A percentile compares a stretch with the other conserved stretches of the same genome.
Conservation (phyloP, 2,888 invertebrate species). For the Drosophila ustulata region DNA sequence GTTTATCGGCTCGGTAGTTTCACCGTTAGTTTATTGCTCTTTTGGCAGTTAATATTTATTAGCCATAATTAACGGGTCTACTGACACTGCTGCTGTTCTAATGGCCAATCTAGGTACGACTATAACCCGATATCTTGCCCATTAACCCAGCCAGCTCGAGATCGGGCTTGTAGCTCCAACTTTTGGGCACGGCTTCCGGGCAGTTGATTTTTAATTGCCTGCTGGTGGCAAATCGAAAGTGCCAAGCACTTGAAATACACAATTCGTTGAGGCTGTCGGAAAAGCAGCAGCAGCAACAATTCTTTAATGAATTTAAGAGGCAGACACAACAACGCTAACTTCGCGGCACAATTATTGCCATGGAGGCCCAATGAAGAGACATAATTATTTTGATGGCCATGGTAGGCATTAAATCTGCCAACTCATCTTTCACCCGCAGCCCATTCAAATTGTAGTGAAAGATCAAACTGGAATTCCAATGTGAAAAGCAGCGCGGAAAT, state of each 20-base stretch:
- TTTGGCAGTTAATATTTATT: conserved; percentile 78
- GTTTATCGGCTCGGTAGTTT: conserved; percentile 49
- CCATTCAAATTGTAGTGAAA: conserved; percentile 36
- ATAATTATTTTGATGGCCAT: conserved; percentile 23
- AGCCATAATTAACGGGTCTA: conserved; percentile 63
- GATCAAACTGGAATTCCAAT: conserved; percentile 12
- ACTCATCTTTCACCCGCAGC: conserved; percentile 66
- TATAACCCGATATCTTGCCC: conserved; percentile 15
- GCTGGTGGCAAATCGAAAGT: conserved; percentile 29
- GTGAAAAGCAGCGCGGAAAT: conserved; percentile 65
- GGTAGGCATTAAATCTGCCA: conserved; percentile 42
- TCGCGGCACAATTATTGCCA: not conserved
- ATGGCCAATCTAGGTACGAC: conserved; percentile 5
- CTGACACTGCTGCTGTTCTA: conserved; percentile 38
- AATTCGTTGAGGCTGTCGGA: not conserved
- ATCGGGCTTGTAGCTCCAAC: not conserved
- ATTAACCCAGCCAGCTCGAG: not conserved
- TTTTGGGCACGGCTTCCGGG: conserved; percentile 72
- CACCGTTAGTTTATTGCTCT: conserved; percentile 67
- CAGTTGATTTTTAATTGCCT: conserved; percentile 44
- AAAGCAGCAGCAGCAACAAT: not conserved
- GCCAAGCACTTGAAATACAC: not conserved
- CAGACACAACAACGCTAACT: too few species aligned
- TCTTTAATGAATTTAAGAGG: not conserved
- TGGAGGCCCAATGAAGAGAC: conserved; percentile 8